phyloP scores from a whole-genome alignment of 2,113 vertebrate genomes.

The Zosterops hypoxanthus region DNA sequence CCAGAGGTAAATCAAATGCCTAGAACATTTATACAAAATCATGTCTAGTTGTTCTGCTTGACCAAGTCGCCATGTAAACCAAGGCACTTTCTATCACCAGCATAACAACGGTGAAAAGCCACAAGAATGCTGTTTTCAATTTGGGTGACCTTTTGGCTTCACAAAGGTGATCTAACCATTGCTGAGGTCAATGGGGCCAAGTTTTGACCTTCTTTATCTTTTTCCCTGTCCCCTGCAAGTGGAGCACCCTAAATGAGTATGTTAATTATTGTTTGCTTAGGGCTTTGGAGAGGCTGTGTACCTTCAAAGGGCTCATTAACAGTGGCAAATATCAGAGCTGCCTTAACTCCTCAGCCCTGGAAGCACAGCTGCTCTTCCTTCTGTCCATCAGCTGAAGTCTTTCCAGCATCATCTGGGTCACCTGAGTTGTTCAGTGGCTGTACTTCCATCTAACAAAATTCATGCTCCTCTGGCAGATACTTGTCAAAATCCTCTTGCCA shows the following conservation, averaged over 20 bases:
- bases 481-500: neutral
- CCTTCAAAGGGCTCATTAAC: neutral
- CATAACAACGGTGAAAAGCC: fast-evolving
- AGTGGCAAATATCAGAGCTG: neutral
- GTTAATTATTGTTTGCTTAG: neutral
- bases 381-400: neutral
- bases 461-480: neutral
- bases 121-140: neutral
- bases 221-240: neutral
- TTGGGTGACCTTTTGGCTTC: neutral
- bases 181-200: neutral
- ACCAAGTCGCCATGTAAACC: neutral
- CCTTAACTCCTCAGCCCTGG: neutral
- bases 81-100: fast-evolving
- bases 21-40: neutral
- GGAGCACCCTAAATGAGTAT: neutral
- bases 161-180: neutral
- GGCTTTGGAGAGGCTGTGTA: neutral
- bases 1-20: neutral
- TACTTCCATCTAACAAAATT: neutral
- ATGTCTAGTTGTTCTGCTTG: neutral
- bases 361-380: neutral
- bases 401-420: neutral
- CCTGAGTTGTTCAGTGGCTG: neutral
- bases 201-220: neutral